A percentile compares a stretch with the other conserved stretches of the same genome.
phyloP scores from a whole-genome alignment of 2,888 invertebrate genomes.

The Eretmocerus hayati region DNA sequence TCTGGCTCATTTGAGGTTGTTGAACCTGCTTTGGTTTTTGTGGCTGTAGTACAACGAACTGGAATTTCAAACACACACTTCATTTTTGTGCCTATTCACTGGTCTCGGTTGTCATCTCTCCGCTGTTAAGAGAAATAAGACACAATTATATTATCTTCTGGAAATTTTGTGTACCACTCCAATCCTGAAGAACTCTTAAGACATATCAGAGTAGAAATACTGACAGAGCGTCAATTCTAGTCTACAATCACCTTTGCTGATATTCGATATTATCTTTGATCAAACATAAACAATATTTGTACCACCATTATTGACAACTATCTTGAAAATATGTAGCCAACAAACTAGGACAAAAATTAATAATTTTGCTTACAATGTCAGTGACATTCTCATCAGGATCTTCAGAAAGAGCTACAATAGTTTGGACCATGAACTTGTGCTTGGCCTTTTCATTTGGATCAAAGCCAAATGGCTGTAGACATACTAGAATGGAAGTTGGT shows the following conservation, averaged over 20 bases:
- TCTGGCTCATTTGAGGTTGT: constrained; percentile 32
- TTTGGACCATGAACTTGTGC: constrained; percentile 99
- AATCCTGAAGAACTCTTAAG: too few species aligned
- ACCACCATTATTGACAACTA: too few species aligned
- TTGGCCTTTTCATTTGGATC: constrained; percentile 92
- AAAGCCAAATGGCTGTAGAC: constrained; percentile 90
- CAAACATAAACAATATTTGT: too few species aligned
- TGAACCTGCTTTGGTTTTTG: constrained; percentile 31
- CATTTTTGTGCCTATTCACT: constrained; percentile 93
- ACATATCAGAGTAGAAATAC: too few species aligned
- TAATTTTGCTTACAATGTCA: constrained; percentile 33
- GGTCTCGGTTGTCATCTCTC: constrained; percentile 79
- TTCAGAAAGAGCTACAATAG: constrained; percentile 78
- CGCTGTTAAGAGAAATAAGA: too few species aligned
- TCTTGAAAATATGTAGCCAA: too few species aligned
- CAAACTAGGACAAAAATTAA: neutral
- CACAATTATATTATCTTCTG: too few species aligned
- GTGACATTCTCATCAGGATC: constrained; percentile 56
- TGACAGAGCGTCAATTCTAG: too few species aligned
- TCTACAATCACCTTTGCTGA: too few species aligned
- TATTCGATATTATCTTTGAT: too few species aligned
- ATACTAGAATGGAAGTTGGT: constrained; percentile 60
- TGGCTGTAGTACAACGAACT: constrained; percentile 38
- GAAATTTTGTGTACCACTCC: too few species aligned
- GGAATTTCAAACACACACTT: constrained; percentile 88